Evolutionary conservation across 2,113 vertebrate species (phyloP).

Genomic region (Cryptomyrus ogoouensis): DNA sequence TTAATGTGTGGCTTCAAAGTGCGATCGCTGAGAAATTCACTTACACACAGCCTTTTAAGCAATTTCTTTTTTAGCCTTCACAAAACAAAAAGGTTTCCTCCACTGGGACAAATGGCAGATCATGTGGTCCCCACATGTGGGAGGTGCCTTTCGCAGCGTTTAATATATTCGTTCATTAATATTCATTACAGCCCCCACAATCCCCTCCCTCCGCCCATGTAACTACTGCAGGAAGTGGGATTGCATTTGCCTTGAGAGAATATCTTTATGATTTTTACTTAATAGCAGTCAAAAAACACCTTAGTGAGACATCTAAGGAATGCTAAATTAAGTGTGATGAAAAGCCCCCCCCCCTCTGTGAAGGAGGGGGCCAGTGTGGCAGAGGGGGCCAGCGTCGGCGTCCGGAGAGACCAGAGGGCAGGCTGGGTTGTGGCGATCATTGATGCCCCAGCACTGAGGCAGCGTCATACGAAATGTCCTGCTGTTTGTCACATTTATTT

Average conservation of each 20-base stretch:
- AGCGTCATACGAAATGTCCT: neutral
- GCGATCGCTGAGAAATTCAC: constrained; percentile 10
- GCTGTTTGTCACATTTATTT: neutral
- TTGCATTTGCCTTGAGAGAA: constrained; percentile 25
- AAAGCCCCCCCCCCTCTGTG: neutral
- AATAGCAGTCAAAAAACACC: neutral
- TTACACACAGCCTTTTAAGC: constrained; percentile 16
- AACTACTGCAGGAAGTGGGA: constrained; percentile 19
- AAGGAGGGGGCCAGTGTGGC: neutral
- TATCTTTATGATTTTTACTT: constrained; percentile 18
- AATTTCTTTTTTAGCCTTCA: constrained; percentile 6
- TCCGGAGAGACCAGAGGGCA: neutral
- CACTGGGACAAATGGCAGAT: constrained; percentile 19
- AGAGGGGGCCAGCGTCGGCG: neutral
- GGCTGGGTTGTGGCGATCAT: neutral
- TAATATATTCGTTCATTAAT: constrained; percentile 24
- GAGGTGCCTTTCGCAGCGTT: constrained; percentile 10
- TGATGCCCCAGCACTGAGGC: neutral
- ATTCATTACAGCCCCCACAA: constrained; percentile 23
- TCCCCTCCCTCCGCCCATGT: constrained; percentile 20
- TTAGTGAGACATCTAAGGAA: neutral
- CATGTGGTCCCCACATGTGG: constrained; percentile 13
- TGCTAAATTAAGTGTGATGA: neutral
- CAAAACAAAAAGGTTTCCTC: constrained; percentile 6
- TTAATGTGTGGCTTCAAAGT: constrained; percentile 9